Evolutionary conservation across 2,888 invertebrate genomes (phyloP).

Genomic region (Drosophila greeni): DNA sequence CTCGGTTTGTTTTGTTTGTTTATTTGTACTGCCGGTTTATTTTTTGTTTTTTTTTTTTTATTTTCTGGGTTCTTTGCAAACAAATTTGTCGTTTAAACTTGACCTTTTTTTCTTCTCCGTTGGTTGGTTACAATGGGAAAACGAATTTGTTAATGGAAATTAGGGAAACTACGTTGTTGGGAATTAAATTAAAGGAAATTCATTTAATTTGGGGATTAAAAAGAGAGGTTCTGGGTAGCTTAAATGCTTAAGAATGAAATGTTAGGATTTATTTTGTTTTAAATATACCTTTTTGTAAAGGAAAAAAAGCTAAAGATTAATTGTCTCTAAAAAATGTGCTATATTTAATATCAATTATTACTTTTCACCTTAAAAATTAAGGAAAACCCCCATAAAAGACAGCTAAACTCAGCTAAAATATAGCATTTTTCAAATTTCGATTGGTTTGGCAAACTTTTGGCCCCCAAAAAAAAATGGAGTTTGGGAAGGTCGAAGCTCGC

Average conservation of each 20-base stretch:
- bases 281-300: neutral
- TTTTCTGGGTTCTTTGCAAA: conserved; percentile 25
- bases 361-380: neutral
- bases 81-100: conserved; percentile 49
- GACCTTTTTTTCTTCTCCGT: conserved; percentile 15
- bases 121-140: neutral
- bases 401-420: conserved; percentile 7
- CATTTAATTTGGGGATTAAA: neutral
- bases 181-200: neutral
- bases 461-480: conserved; percentile 30
- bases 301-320: fast-evolving
- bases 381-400: neutral
- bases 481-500: conserved; percentile 46
- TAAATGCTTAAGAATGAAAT: neutral
- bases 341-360: neutral
- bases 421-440: conserved; percentile 7
- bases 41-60: no score
- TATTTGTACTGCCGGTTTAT: conserved; percentile 32
- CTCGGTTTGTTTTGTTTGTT: conserved; percentile 50
- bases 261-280: no score
- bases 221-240: no score
- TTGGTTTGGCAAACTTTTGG: conserved; percentile 45
- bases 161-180: neutral
- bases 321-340: neutral
- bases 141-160: neutral